Base-by-base conservation (phyloP, 2,113 vertebrate genomes). In the Calcarius ornatus region DNA sequence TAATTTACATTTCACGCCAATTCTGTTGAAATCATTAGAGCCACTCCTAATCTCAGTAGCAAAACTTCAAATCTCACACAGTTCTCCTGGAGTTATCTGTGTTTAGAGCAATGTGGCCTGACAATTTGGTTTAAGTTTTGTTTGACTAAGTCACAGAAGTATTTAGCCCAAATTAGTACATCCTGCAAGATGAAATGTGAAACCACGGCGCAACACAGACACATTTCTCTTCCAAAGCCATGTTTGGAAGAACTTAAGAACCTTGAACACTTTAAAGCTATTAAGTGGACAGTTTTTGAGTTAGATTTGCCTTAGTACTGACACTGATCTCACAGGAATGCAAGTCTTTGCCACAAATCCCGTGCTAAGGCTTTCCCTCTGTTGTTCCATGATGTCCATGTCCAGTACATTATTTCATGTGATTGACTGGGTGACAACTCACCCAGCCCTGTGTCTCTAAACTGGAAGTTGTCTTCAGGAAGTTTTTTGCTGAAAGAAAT, bases 91-190 rank as follows among this genome's bases (percentile, higher is more conserved):
- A 81, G 14, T 81, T 81, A 33, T 64, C 68, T 42, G 64, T 25
- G 12, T 78, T 93, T 86, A 84, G 51, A 88, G 40, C 48, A 47
- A 53, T 5, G 50, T 64, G 86, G 53, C 56, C 82, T 22, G 23
- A 40, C 3, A 24, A 61, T 64, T 81, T 53, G 25, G 22, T 90
- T 84, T 75, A 10, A 33, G 81, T 80, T 88, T 90, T 71, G n/a
- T 92, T 94, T 95, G 59, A 56, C 35, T 84, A 57, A 92, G 69
- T 93, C 65, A 50, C 56, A 95, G 79, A 60, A 69, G 65, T 75
- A 48, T 93, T 96, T 92, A 95, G 65, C 37, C 56, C 64, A 75
- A 96, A 81, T 95, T 80, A 89, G 69, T 75, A 70, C 60, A 68
- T 51, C 87, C 95, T 83, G 18, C 56, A 72, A 81, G 77, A 92